phyloP scores from a whole-genome alignment of 2,888 invertebrate species.

The Sycophila texana region DNA sequence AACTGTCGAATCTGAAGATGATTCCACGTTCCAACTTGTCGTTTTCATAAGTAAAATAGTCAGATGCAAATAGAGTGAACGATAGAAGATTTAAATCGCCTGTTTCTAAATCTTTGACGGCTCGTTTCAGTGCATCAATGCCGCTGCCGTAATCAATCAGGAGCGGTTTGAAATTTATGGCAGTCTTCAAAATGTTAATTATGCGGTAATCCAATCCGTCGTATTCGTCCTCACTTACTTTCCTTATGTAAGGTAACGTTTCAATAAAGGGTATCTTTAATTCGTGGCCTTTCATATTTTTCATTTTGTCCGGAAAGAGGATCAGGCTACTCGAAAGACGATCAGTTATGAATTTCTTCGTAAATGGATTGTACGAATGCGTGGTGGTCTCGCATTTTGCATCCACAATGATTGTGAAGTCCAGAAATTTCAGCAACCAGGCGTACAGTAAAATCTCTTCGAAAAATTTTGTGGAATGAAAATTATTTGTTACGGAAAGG shows the following conservation, averaged over 20 bases:
- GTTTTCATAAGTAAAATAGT: neutral
- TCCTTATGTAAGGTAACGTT: conserved; percentile 24
- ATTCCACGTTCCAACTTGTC: neutral
- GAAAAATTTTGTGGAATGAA: neutral
- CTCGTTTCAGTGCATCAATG: neutral
- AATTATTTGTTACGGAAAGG: neutral
- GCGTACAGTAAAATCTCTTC: conserved; percentile 9
- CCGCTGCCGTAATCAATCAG: neutral
- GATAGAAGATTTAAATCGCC: conserved; percentile 24
- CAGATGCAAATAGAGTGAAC: neutral
- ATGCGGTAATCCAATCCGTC: conserved; percentile 16
- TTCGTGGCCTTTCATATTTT: conserved; percentile 8
- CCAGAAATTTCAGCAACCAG: conserved; percentile 32
- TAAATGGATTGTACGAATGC: conserved; percentile 32
- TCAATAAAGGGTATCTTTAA: conserved; percentile 35
- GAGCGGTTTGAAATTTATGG: conserved; percentile 11
- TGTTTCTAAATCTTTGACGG: conserved; percentile 12
- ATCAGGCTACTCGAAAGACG: neutral
- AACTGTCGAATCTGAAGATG: conserved; percentile 14
- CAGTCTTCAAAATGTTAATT: neutral
- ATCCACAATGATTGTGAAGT: conserved; percentile 22
- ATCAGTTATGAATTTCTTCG: neutral
- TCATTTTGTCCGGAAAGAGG: conserved; percentile 38
- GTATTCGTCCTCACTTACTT: neutral
- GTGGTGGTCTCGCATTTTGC: neutral